Conservation (phyloP, 2,888 invertebrate genomes). For the Pherbina coryleti region DNA sequence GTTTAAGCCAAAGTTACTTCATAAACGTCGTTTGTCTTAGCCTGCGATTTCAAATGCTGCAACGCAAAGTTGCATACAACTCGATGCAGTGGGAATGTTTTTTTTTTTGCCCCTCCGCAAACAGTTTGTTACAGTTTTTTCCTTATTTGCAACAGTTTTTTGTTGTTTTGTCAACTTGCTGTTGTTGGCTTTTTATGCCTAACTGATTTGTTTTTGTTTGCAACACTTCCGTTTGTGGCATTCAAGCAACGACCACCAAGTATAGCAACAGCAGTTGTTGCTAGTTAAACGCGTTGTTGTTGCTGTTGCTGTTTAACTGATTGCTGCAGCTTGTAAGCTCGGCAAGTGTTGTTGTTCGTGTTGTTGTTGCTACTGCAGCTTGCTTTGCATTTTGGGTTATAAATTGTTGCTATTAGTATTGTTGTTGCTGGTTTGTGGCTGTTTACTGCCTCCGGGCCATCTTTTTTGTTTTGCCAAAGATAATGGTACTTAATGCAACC, state of each 20-base stretch:
- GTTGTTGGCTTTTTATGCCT: neutral
- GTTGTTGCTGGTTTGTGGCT: constrained; percentile 1
- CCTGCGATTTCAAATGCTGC: too few species aligned
- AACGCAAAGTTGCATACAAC: too few species aligned
- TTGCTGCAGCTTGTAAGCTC: neutral
- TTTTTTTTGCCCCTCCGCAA: too few species aligned
- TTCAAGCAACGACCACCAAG: neutral
- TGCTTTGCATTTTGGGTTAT: neutral
- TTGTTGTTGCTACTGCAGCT: neutral
- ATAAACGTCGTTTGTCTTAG: too few species aligned
- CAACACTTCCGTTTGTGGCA: constrained; percentile 16
- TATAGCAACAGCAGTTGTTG: neutral
- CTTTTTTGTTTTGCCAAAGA: neutral
- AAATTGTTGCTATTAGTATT: constrained; percentile 5
- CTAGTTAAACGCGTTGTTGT: neutral
- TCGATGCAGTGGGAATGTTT: too few species aligned
- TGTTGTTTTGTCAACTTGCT: neutral
- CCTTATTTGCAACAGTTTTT: neutral
- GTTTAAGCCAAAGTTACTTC: too few species aligned
- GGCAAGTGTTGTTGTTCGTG: neutral
- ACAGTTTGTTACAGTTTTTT: neutral
- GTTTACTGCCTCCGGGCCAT: neutral
- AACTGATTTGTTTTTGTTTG: constrained; percentile 1
- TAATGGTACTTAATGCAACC: neutral
- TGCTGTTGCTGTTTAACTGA: neutral